Evolutionary conservation across 2,797 vertebrate species (phyloP), one percentile per base, ranked within the genome.

Genomic region (Syncerus caffer): DNA sequence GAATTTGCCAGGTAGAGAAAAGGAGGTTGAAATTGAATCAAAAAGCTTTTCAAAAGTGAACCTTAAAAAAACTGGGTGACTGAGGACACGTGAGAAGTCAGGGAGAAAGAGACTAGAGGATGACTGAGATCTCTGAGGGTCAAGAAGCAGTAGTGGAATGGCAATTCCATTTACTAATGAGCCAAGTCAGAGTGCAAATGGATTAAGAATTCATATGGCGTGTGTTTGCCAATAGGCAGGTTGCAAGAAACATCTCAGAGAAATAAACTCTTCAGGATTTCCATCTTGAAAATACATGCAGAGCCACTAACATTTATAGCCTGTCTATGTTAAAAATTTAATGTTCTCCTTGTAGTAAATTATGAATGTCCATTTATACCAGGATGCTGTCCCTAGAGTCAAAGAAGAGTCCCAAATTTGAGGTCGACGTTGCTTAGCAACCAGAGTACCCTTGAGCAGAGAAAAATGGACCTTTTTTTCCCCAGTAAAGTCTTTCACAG

Each of bases 401-500:
- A 80, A 97, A 97, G 96, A 98, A 98, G 94, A 98, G 96, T 94
- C 97, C 98, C 97, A 97, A 98, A 98, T 97, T 98, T 97, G 95
- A 98, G 96, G 96, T 12, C 62, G 57, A 93, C 29, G 98, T 98
- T 98, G 98, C 98, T 95, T 98, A 98, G 98, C 98, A 98, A 98
- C 98, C 86, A 84, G 97, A 97, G 95, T 98, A 96, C 97, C 98
- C 98, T 98, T 67, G 76, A 96, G 96, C 97, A 93, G 83, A 97
- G 94, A 67, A 96, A 90, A 96, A 96, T 82, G 93, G 96, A 89
- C 90, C 15, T 88, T 93, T 97, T 78, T 29, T 0, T 1, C 87
- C 4, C 90, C 31, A 94, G 93, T 95, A 34, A 93, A 84, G 45
- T 57, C 74, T 83, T 64, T 51, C 58, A 85, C 21, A 31, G 64